Evolutionary conservation across 2,888 invertebrate species (phyloP).

Genomic region (Heliconius ethilla): DNA sequence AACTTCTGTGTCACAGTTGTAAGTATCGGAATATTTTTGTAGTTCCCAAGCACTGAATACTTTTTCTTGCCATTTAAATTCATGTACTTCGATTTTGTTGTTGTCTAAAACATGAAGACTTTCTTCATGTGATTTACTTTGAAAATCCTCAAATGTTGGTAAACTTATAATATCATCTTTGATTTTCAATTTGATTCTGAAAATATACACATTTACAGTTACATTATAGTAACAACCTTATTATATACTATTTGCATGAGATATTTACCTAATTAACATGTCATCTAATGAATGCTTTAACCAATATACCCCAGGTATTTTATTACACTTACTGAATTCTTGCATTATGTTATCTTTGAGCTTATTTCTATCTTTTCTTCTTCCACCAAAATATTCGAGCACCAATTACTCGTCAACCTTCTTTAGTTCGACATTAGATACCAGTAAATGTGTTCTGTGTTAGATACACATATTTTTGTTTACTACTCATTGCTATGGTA

Average conservation of each 20-base stretch:
- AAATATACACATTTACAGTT: conserved; percentile 34
- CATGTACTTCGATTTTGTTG: conserved; percentile 58
- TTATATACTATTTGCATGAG: too few relatives aligned
- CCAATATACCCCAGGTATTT: conserved; percentile 75
- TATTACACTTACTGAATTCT: conserved; percentile 66
- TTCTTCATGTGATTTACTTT: conserved; percentile 50
- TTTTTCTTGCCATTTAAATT: conserved; percentile 89
- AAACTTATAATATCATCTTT: conserved; percentile 61
- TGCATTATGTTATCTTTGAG: conserved; percentile 54
- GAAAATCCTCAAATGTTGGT: conserved; percentile 70
- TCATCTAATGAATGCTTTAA: conserved; percentile 74
- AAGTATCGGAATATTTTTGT: conserved; percentile 81
- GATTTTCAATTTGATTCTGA: conserved; percentile 67
- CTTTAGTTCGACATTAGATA: too few relatives aligned
- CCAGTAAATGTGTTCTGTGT: too few relatives aligned
- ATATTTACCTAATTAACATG: conserved; percentile 76
- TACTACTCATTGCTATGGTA: too few relatives aligned
- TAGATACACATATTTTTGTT: too few relatives aligned
- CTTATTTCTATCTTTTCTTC: background rate
- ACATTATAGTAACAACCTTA: background rate
- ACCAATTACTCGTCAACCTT: too few relatives aligned
- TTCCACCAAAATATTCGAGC: background rate
- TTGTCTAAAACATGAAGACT: conserved; percentile 51
- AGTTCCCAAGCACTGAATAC: conserved; percentile 83
- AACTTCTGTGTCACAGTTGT: conserved; percentile 83